A percentile compares a stretch with the other conserved stretches of the same genome.
Evolutionary conservation across 2,888 invertebrate species (phyloP).

Genomic region (Melanostoma scalare): DNA sequence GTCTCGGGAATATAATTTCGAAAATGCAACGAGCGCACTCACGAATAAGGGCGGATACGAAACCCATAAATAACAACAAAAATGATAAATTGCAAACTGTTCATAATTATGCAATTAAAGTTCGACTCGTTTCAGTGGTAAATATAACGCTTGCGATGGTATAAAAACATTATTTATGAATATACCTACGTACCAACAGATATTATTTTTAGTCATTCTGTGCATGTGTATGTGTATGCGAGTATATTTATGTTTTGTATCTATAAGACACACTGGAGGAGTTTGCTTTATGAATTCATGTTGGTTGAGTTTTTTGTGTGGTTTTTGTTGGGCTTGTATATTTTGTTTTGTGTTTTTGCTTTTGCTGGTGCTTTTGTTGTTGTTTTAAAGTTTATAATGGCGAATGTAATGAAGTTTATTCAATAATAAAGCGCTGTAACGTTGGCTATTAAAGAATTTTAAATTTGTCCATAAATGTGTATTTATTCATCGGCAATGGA

Average conservation of each 20-base stretch:
- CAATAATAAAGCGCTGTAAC: conserved; percentile 44
- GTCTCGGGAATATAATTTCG: conserved; percentile 70
- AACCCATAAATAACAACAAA: conserved; percentile 78
- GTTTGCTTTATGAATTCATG: conserved; percentile 56
- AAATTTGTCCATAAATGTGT: conserved; percentile 10
- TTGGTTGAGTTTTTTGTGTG: conserved; percentile 33
- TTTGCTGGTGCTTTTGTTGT: background rate
- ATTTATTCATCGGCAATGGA: conserved; percentile 38
- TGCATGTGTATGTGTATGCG: conserved; percentile 11
- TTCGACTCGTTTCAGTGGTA: conserved; percentile 77
- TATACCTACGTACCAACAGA: conserved; percentile 15
- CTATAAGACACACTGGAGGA: conserved; percentile 53
- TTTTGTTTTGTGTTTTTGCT: conserved; percentile 17
- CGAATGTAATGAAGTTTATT: conserved; percentile 65
- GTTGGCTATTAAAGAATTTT: conserved; percentile 40
- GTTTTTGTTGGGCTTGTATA: background rate
- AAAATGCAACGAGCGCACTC: conserved; percentile 73
- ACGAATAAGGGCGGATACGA: conserved; percentile 74
- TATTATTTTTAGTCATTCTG: conserved; percentile 1
- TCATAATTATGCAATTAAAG: conserved; percentile 82
- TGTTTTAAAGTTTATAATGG: conserved; percentile 48
- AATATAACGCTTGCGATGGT: conserved; percentile 70
- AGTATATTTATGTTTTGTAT: conserved; percentile 35
- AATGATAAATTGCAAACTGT: conserved; percentile 82
- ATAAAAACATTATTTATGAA: conserved; percentile 71